Percentiles rank a stretch among this genome's conserved stretches.
These are phyloP conservation scores for Antigone vipio DNA, from an alignment of 2,113 vertebrate genomes.

Conservation along the genomic window DNA sequence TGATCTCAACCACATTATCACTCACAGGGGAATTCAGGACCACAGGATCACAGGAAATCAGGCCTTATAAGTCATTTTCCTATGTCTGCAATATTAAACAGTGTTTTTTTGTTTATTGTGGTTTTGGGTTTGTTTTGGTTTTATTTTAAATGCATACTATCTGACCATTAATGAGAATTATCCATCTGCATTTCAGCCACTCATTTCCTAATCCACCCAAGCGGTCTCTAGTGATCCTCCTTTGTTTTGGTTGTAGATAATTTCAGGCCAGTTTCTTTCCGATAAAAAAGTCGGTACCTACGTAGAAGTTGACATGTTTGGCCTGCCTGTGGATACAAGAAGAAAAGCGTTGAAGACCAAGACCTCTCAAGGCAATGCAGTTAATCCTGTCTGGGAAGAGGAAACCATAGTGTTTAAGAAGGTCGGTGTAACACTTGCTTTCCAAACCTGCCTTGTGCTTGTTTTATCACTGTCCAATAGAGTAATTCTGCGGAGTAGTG, in stretches of 20 bases:
- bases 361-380: conserved; percentile 92
- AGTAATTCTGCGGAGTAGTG: not conserved
- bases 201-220: not conserved
- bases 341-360: conserved; percentile 96
- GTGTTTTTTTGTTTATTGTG: not conserved
- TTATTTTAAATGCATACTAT: not conserved
- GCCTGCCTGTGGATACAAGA: conserved; percentile 93
- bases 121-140: not conserved
- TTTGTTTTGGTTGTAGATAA: conserved; percentile 80
- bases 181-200: not conserved
- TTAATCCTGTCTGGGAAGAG: conserved; percentile 97
- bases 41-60: not conserved
- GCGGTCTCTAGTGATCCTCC: not conserved
- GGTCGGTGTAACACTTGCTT: conserved; percentile 65
- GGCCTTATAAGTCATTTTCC: not conserved
- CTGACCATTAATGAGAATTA: not conserved
- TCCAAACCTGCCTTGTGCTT: accelerated
- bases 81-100: not conserved
- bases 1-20: not conserved
- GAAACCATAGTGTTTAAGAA: conserved; percentile 97
- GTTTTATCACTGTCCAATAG: not conserved
- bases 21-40: not conserved
- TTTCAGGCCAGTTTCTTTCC: conserved; percentile 96
- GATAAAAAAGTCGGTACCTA: conserved; percentile 97
- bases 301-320: conserved; percentile 97